phyloP scores from a whole-genome alignment of 1,140 invertebrate species.

The Prorops nasuta region DNA sequence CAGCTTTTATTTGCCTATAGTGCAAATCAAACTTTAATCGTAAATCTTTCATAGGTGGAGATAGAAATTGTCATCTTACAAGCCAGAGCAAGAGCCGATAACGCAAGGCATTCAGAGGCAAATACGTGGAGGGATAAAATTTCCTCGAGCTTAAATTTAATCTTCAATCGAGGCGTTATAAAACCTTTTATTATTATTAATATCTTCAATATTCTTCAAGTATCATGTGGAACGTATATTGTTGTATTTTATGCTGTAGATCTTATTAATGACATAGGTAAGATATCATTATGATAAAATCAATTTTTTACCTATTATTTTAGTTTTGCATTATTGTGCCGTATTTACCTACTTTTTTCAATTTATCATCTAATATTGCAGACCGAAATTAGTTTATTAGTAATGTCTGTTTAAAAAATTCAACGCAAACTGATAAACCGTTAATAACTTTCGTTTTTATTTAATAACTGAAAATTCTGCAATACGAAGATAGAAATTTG shows the following conservation, averaged over 20 bases:
- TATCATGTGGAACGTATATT: constrained; percentile 70
- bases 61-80: constrained; percentile 33
- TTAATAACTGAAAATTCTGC: too few relatives aligned
- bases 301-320: too few relatives aligned
- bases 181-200: constrained; percentile 72
- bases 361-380: neutral
- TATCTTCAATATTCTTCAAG: constrained; percentile 69
- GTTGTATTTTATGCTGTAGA: constrained; percentile 75
- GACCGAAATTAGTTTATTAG: too few relatives aligned
- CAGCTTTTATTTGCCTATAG: neutral
- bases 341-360: too few relatives aligned
- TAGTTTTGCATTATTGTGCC: neutral
- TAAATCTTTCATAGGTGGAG: constrained; percentile 25
- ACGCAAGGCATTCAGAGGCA: constrained; percentile 14
- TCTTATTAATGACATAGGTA: constrained; percentile 61
- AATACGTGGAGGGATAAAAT: constrained; percentile 20
- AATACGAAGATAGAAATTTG: too few relatives aligned
- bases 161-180: constrained; percentile 59
- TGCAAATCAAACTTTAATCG: constrained; percentile 1
- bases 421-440: too few relatives aligned
- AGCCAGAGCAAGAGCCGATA: constrained; percentile 27
- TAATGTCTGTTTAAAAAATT: too few relatives aligned
- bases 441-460: too few relatives aligned
- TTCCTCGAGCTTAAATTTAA: constrained; percentile 35
- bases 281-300: constrained; percentile 13